phyloP scores from a whole-genome alignment of 1,140 invertebrate genomes.

The Liolophura sinensis region DNA sequence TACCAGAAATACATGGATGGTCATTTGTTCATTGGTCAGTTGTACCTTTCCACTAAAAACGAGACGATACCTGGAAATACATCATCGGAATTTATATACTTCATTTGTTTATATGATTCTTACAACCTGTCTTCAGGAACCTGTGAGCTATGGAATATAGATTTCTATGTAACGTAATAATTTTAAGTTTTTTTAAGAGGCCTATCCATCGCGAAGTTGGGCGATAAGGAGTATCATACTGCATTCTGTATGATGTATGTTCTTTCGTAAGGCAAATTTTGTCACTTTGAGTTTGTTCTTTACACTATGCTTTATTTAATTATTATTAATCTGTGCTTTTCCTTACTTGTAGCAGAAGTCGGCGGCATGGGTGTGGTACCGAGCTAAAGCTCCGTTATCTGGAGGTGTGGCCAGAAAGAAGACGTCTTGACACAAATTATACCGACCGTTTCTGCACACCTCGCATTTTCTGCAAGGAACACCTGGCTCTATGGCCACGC shows the following conservation, averaged over 20 bases:
- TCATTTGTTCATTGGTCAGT: background rate
- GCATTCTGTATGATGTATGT: too few relatives aligned
- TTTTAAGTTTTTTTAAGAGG: too few relatives aligned
- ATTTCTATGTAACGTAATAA: too few relatives aligned
- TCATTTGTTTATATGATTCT: background rate
- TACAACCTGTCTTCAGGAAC: background rate
- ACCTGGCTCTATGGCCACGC: constrained; percentile 92
- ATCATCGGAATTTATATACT: background rate
- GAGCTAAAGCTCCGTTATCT: constrained; percentile 78
- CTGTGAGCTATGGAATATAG: background rate
- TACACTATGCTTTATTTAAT: background rate
- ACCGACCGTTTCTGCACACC: constrained; percentile 84
- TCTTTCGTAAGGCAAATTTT: background rate
- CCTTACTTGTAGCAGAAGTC: constrained; percentile 91
- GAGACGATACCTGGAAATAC: background rate
- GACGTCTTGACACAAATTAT: constrained; percentile 88
- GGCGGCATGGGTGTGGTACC: constrained; percentile 86
- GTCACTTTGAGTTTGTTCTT: background rate
- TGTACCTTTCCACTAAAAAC: background rate
- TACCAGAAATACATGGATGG: background rate
- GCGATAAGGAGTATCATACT: too few relatives aligned
- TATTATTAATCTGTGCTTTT: background rate
- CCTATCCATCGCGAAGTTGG: too few relatives aligned
- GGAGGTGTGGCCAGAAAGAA: constrained; percentile 89
- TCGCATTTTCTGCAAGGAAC: constrained; percentile 83